These are phyloP conservation scores for Aphrophora alni DNA, from an alignment of 2,888 invertebrate species.

Conservation along the genomic window DNA sequence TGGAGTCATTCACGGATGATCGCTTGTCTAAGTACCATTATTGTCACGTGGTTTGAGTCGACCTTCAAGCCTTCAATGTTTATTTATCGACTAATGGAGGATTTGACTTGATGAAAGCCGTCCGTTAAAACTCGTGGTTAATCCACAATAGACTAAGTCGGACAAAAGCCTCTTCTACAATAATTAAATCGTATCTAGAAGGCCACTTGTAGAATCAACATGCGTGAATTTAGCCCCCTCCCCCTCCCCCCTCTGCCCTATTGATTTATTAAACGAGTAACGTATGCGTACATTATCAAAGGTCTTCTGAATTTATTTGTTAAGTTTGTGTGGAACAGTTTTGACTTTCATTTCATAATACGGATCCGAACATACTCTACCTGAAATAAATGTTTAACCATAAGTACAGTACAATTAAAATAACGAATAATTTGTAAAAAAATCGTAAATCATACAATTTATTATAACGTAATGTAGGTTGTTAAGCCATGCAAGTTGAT, in stretches of 20 bases:
- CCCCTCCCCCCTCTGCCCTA: neutral
- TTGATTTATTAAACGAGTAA: neutral
- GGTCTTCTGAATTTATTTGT: neutral
- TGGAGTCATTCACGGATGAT: neutral
- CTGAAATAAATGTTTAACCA: too few relatives aligned
- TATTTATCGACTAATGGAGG: conserved; percentile 34
- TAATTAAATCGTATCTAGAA: conserved; percentile 2
- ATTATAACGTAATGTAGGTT: too few relatives aligned
- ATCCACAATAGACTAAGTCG: conserved; percentile 26
- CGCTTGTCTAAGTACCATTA: neutral
- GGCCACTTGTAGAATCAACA: neutral
- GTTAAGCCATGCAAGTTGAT: too few relatives aligned
- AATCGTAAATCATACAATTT: too few relatives aligned
- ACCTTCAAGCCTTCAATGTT: conserved; percentile 26
- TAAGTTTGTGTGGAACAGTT: neutral
- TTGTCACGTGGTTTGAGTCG: neutral
- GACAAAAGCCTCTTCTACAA: conserved; percentile 1
- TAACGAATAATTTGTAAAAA: too few relatives aligned
- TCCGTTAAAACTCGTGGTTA: conserved; percentile 38
- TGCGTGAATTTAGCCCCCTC: neutral
- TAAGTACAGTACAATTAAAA: too few relatives aligned
- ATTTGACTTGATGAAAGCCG: conserved; percentile 30
- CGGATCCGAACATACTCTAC: too few relatives aligned
- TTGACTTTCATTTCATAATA: neutral
- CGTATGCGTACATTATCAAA: neutral